Evolutionary conservation across 2,797 vertebrate genomes (phyloP).

Genomic region (Phoebastria nigripes): DNA sequence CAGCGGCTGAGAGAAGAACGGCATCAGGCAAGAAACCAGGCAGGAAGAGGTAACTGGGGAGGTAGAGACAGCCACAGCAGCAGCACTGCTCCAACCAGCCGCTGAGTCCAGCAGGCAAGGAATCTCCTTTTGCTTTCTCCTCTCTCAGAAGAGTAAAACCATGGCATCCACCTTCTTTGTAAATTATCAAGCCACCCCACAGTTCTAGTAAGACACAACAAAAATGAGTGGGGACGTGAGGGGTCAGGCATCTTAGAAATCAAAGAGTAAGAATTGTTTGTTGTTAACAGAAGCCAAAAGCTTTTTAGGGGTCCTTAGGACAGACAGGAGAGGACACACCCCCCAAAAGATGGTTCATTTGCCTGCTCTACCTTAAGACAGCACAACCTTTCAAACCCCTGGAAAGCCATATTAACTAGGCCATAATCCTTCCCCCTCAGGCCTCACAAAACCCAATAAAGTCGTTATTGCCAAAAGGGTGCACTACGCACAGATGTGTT

Average conservation of each 20-base stretch:
- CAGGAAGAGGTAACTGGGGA: background rate
- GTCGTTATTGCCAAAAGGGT: background rate
- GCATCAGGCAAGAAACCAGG: background rate
- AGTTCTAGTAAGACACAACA: background rate
- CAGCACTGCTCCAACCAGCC: background rate
- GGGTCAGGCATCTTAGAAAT: background rate
- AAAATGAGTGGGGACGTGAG: background rate
- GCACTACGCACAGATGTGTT: background rate
- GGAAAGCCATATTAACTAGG: background rate
- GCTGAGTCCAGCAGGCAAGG: rapidly evolving
- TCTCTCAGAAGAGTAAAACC: background rate
- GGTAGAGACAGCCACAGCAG: background rate
- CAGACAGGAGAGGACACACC: background rate
- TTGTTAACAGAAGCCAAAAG: background rate
- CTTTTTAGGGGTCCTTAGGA: background rate
- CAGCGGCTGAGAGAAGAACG: background rate
- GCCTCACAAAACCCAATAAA: constrained; percentile 10
- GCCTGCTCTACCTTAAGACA: background rate
- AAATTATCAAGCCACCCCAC: background rate
- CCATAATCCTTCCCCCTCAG: background rate
- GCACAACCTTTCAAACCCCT: background rate
- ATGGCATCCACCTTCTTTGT: background rate
- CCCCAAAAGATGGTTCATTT: background rate
- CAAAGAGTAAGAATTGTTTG: background rate
- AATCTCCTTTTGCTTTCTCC: background rate